Conservation (phyloP, 2,888 invertebrate genomes). For the Orchestes rusci region DNA sequence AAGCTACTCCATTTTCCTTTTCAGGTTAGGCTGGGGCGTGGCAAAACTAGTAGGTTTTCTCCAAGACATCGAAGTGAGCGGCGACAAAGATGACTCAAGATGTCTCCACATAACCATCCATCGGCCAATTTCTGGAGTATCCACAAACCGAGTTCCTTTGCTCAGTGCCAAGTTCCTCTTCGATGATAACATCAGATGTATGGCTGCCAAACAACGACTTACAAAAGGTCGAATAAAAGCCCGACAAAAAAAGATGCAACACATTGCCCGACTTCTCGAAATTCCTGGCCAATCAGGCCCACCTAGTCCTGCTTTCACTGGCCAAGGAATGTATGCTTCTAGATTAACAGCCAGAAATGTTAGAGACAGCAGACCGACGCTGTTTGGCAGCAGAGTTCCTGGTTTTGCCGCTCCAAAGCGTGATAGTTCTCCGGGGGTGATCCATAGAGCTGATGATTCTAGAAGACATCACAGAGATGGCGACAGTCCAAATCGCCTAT, state of each 20-base stretch:
- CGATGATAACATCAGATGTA: constrained; percentile 97
- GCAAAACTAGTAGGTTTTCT: constrained; percentile 93
- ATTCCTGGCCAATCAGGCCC: constrained; percentile 57
- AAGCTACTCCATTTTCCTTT: constrained; percentile 1
- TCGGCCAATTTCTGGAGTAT: constrained; percentile 59
- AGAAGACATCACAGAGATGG: constrained; percentile 29
- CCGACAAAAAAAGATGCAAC: constrained; percentile 93
- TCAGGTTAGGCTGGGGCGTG: constrained; percentile 86
- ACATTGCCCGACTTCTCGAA: constrained; percentile 87
- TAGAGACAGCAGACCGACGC: constrained; percentile 40
- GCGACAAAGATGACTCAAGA: constrained; percentile 94
- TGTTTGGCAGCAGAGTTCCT: constrained; percentile 35
- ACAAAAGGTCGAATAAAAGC: constrained; percentile 88
- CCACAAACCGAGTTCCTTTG: constrained; percentile 68
- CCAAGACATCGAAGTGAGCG: constrained; percentile 91
- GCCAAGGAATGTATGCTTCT: constrained; percentile 35
- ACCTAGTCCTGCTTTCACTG: constrained; percentile 45
- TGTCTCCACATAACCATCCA: constrained; percentile 92
- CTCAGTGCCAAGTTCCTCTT: constrained; percentile 90
- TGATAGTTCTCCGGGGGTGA: constrained; percentile 42
- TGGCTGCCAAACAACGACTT: constrained; percentile 92
- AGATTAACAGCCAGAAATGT: constrained; percentile 38
- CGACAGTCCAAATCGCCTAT: constrained; percentile 35
- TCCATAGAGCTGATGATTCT: constrained; percentile 37
- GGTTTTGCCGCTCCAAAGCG: constrained; percentile 43